These are phyloP conservation scores for Brachyhypopomus gauderio DNA, from an alignment of 2,113 vertebrate species.

Conservation along the genomic window DNA sequence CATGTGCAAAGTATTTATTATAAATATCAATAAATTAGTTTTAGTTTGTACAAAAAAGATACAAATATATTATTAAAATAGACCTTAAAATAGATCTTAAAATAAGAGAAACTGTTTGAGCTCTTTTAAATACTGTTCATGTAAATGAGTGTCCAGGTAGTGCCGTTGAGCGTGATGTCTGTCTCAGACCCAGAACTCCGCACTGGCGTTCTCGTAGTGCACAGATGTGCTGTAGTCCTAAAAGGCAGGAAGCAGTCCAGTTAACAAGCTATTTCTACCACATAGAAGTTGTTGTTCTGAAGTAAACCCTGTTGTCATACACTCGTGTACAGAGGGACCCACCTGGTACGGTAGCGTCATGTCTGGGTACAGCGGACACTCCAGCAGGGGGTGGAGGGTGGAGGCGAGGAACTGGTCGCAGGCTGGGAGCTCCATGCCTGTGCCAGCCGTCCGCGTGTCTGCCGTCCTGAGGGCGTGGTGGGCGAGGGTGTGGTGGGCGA, in stretches of 20 bases:
- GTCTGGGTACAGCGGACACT: not conserved
- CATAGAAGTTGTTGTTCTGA: not conserved
- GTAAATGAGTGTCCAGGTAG: too few species aligned
- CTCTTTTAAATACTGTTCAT: constrained; percentile 39
- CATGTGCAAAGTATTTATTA: constrained; percentile 48
- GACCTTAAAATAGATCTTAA: constrained; percentile 27
- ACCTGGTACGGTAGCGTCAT: not conserved
- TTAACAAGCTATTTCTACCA: not conserved
- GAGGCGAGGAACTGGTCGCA: not conserved
- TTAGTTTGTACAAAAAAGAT: constrained; percentile 33
- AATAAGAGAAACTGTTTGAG: constrained; percentile 1
- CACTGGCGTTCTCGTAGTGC: constrained; percentile 11
- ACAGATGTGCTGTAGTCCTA: constrained; percentile 47
- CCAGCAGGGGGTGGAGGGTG: not conserved
- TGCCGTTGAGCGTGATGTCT: too few species aligned
- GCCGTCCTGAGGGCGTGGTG: not conserved
- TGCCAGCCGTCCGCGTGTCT: not conserved
- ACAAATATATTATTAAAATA: constrained; percentile 45
- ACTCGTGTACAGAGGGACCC: not conserved
- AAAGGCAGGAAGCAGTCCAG: constrained; percentile 15
- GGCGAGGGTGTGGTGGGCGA: not conserved
- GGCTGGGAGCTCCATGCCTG: too few species aligned
- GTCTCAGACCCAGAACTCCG: constrained; percentile 52
- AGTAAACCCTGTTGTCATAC: too few species aligned
- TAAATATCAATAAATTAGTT: constrained; percentile 54